These are phyloP conservation scores for Saccostrea echinata DNA, from an alignment of 1,140 invertebrate genomes.

Conservation along the genomic window DNA sequence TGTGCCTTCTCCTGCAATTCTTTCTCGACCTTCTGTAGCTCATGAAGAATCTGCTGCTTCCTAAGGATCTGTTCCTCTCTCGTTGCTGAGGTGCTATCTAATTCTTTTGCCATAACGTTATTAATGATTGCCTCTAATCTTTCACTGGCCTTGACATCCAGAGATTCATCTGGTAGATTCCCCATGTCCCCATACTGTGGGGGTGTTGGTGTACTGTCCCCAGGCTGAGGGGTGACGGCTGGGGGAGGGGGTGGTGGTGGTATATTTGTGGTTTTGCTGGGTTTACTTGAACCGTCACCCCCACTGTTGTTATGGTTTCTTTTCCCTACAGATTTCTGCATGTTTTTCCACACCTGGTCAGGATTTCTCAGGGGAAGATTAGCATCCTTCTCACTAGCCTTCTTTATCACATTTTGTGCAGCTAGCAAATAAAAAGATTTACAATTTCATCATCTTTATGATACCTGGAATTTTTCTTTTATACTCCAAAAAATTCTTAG, in stretches of 20 bases:
- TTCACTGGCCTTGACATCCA: slow-evolving; percentile 58
- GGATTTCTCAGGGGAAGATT: slow-evolving; percentile 25
- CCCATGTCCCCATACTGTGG: slow-evolving; percentile 44
- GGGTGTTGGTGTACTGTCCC: slow-evolving; percentile 4
- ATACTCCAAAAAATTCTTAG: too few relatives aligned
- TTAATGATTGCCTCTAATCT: slow-evolving; percentile 57
- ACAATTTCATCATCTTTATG: not conserved
- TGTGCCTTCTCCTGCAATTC: slow-evolving; percentile 86
- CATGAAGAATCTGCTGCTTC: slow-evolving; percentile 89
- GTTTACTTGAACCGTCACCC: not conserved
- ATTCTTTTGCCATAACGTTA: slow-evolving; percentile 78
- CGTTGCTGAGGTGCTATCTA: slow-evolving; percentile 75
- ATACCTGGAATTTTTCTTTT: not conserved
- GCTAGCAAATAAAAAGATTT: slow-evolving; percentile 11
- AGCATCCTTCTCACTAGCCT: slow-evolving; percentile 37
- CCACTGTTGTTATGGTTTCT: slow-evolving; percentile 44
- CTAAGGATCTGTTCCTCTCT: slow-evolving; percentile 86
- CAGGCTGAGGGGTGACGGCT: slow-evolving; percentile 28
- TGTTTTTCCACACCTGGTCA: slow-evolving; percentile 52
- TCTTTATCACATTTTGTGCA: slow-evolving; percentile 46
- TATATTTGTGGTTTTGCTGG: slow-evolving; percentile 10
- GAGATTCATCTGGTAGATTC: slow-evolving; percentile 30
- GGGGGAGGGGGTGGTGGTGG: not conserved
- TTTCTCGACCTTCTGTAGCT: slow-evolving; percentile 88
- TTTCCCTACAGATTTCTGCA: slow-evolving; percentile 48